phyloP scores from a whole-genome alignment of 2,113 vertebrate species.

The Macaca mulatta region DNA sequence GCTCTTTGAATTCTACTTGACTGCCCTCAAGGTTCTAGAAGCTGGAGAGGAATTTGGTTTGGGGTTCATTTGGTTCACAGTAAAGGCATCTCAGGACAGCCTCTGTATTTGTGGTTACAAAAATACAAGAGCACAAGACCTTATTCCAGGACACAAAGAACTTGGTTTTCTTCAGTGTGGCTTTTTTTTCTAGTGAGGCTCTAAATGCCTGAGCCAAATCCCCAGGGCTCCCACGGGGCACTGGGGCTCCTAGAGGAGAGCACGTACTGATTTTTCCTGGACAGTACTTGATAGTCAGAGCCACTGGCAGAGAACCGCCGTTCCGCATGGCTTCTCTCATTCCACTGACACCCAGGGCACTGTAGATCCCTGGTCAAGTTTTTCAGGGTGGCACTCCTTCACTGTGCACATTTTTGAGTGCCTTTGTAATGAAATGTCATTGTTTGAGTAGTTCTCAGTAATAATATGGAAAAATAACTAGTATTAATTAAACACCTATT shows the following conservation, averaged over 20 bases:
- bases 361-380: background rate
- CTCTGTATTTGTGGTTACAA: background rate
- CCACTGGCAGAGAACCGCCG: background rate
- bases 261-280: background rate
- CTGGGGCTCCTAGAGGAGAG: background rate
- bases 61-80: background rate
- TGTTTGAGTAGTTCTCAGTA: background rate
- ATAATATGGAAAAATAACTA: constrained; percentile 18
- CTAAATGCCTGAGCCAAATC: background rate
- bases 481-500: constrained; percentile 36
- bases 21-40: background rate
- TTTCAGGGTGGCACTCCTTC: background rate
- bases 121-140: no score
- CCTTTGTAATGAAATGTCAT: background rate
- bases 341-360: background rate
- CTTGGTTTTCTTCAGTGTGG: background rate
- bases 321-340: background rate
- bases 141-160: background rate
- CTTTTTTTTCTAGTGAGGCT: background rate
- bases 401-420: background rate
- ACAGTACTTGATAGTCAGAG: background rate
- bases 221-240: background rate
- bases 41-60: background rate
- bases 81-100: background rate
- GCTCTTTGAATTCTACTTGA: background rate